These are phyloP conservation scores for Poecile montanus DNA, from an alignment of 2,797 vertebrate species.

Conservation along the genomic window DNA sequence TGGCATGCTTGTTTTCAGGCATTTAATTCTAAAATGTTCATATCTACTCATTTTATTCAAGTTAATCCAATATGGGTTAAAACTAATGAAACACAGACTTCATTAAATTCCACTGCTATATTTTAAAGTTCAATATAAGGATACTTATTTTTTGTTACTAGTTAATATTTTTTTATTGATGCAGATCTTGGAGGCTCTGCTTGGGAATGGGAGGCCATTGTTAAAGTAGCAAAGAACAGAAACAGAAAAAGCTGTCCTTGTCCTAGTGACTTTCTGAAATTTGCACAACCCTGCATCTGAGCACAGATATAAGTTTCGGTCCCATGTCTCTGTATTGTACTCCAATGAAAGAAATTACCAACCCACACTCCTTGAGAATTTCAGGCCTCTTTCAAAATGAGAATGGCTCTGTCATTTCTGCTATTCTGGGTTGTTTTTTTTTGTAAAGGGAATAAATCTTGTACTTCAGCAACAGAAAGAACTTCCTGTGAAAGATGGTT, in stretches of 20 bases:
- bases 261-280: not conserved
- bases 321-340: not conserved
- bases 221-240: not conserved
- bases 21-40: not conserved
- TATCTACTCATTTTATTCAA: not conserved
- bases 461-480: not conserved
- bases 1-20: not conserved
- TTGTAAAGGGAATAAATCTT: not conserved
- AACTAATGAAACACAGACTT: conserved; percentile 17
- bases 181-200: not conserved
- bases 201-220: not conserved
- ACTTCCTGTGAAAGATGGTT: not conserved
- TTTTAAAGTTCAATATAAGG: not conserved
- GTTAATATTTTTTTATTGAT: not conserved
- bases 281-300: not conserved
- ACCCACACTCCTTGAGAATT: not conserved
- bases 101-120: not conserved
- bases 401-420: not conserved
- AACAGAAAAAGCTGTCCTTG: not conserved
- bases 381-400: not conserved
- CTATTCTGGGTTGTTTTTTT: not conserved
- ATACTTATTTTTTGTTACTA: not conserved
- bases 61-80: not conserved
- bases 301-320: not conserved
- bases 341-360: not conserved